phyloP scores from a whole-genome alignment of 64 coral and sea anemone genomes.

The Cladopsammia gracilis region DNA sequence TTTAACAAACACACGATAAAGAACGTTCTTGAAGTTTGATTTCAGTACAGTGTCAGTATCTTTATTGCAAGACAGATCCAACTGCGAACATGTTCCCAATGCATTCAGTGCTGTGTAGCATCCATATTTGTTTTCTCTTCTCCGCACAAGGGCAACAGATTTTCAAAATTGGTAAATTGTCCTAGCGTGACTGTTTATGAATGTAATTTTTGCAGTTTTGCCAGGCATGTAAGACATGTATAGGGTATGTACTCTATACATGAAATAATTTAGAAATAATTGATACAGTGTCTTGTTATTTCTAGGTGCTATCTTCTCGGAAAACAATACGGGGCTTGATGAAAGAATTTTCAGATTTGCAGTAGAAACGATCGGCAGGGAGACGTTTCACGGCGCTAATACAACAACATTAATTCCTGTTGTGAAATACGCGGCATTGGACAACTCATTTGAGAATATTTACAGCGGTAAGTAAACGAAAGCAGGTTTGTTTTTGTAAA shows the following conservation, averaged over 20 bases:
- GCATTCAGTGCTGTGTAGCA: too few species aligned
- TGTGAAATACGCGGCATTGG: constrained; percentile 24
- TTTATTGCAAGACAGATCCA: too few species aligned
- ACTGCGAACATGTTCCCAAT: too few species aligned
- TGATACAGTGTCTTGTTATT: background rate
- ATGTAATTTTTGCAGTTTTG: too few species aligned
- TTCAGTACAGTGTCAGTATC: too few species aligned
- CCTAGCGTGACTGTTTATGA: too few species aligned
- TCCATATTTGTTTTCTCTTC: too few species aligned
- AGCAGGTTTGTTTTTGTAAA: background rate
- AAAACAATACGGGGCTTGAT: constrained; percentile 51
- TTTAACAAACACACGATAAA: too few species aligned
- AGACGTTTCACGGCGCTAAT: background rate
- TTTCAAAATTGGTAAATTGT: background rate
- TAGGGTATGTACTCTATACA: too few species aligned
- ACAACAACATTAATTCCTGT: constrained; percentile 20
- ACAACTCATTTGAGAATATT: constrained; percentile 70
- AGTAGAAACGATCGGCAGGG: constrained; percentile 35
- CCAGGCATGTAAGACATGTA: too few species aligned
- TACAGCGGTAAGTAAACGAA: constrained; percentile 58
- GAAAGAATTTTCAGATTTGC: constrained; percentile 76
- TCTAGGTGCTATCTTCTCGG: constrained; percentile 67
- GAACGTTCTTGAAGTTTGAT: too few species aligned
- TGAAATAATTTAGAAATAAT: too few species aligned
- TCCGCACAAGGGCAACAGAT: background rate